Conservation (phyloP, 2,797 vertebrate genomes). For the Tenualosa ilisha region DNA sequence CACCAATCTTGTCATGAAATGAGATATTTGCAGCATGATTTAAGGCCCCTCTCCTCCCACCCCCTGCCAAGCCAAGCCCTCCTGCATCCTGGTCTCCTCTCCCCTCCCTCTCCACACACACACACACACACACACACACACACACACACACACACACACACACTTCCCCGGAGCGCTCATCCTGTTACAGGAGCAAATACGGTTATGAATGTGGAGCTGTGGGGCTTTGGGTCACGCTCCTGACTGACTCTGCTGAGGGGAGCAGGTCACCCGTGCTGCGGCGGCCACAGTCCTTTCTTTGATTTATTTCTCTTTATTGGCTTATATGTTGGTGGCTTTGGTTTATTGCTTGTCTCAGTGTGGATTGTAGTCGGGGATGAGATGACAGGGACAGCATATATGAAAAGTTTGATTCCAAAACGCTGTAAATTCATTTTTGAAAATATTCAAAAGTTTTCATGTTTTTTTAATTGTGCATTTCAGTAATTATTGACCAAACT, state of each 20-base stretch:
- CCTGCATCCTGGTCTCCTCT: not conserved
- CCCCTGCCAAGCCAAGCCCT: not conserved
- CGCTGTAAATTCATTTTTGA: too few species aligned
- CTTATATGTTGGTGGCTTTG: not conserved
- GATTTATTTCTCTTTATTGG: conserved; percentile 1
- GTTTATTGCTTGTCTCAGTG: not conserved
- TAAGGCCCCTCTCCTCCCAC: not conserved
- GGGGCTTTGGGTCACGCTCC: not conserved
- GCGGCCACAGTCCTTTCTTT: not conserved
- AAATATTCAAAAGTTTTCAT: too few species aligned
- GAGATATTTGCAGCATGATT: not conserved
- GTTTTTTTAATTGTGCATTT: too few species aligned
- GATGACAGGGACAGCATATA: not conserved
- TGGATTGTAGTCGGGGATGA: not conserved
- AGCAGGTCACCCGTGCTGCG: not conserved
- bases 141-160: conserved; percentile 8
- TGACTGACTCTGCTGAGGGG: not conserved
- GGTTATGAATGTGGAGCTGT: not conserved
- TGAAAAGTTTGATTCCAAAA: too few species aligned
- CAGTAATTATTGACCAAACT: too few species aligned
- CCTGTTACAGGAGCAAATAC: not conserved
- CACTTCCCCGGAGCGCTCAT: not conserved
- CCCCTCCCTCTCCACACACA: not conserved
- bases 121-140: conserved; percentile 12
- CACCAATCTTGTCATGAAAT: conserved; percentile 1